Percentiles rank a stretch among this genome's conserved stretches.
Conservation (phyloP, 2,888 invertebrate genomes). For the Callimorpha dominula region DNA sequence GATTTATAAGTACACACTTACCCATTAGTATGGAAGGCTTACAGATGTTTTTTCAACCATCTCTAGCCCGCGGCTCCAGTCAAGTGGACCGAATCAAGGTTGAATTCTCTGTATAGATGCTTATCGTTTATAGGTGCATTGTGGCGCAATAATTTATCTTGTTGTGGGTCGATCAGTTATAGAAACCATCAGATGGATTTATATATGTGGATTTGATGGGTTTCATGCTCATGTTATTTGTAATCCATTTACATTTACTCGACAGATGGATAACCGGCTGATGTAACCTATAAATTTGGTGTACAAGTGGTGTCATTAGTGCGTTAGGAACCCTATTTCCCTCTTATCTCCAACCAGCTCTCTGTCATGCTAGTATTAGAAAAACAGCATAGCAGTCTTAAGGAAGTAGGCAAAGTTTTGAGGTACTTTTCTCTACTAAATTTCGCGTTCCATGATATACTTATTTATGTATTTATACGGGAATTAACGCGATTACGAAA, state of each 20-base stretch:
- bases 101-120: constrained; percentile 18
- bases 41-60: constrained; percentile 11
- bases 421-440: no score
- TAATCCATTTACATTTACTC: not conserved
- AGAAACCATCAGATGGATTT: not conserved
- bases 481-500: no score
- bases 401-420: no score
- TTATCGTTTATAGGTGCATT: constrained; percentile 23
- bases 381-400: no score
- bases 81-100: constrained; percentile 20
- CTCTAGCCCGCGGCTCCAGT: constrained; percentile 14
- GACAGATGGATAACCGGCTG: not conserved
- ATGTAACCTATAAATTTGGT: no score
- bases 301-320: no score
- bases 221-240: not conserved
- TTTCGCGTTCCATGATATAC: no score
- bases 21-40: not conserved
- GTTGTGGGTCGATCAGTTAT: constrained; percentile 22
- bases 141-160: constrained; percentile 22
- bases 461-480: no score
- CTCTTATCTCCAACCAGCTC: no score
- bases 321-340: no score
- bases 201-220: not conserved
- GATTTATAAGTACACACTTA: not conserved
- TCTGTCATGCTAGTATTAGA: no score